A percentile compares a stretch with the other conserved stretches of the same genome.
Conservation (phyloP, 37 sponge, comb jelly and placozoan species). For the Ephydatia muelleri region DNA sequence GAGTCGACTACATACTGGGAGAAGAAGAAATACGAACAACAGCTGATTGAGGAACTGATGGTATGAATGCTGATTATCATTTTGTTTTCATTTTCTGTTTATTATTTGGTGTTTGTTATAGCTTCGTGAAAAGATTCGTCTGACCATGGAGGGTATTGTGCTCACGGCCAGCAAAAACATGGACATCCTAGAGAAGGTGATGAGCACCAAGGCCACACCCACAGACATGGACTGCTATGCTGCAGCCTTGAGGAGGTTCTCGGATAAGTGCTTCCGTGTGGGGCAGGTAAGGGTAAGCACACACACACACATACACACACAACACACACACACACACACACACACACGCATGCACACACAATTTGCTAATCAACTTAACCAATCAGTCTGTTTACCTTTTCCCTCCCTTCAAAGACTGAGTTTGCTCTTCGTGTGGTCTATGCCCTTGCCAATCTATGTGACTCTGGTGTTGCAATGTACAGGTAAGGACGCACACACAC, state of each 20-base stretch:
- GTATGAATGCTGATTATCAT: slow-evolving; percentile 13
- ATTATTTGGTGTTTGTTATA: neutral
- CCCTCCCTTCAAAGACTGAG: slow-evolving; percentile 23
- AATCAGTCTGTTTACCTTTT: too few species aligned
- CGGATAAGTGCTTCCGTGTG: slow-evolving; percentile 23
- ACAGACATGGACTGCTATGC: slow-evolving; percentile 25
- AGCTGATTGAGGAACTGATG: slow-evolving; percentile 48
- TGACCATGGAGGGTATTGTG: slow-evolving; percentile 19
- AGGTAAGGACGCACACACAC: neutral
- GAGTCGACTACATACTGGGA: slow-evolving; percentile 25
- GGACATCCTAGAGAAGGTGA: slow-evolving; percentile 14
- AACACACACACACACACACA: neutral
- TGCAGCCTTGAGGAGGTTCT: slow-evolving; percentile 9
- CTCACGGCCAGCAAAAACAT: neutral
- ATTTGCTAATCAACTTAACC: too few species aligned
- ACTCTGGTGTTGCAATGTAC: slow-evolving; percentile 17
- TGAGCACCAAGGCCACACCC: slow-evolving; percentile 4
- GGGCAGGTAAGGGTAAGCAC: slow-evolving; percentile 7
- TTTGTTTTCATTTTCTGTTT: neutral
- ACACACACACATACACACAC: neutral
- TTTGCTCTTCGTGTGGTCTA: slow-evolving; percentile 49
- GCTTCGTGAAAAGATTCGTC: slow-evolving; percentile 25
- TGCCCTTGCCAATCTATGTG: slow-evolving; percentile 62
- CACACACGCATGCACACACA: too few species aligned
- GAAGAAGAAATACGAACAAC: slow-evolving; percentile 28